Conservation (phyloP, 30 jellyfish, hydroid and myxozoan species). For the Thelohanellus kitauei region DNA sequence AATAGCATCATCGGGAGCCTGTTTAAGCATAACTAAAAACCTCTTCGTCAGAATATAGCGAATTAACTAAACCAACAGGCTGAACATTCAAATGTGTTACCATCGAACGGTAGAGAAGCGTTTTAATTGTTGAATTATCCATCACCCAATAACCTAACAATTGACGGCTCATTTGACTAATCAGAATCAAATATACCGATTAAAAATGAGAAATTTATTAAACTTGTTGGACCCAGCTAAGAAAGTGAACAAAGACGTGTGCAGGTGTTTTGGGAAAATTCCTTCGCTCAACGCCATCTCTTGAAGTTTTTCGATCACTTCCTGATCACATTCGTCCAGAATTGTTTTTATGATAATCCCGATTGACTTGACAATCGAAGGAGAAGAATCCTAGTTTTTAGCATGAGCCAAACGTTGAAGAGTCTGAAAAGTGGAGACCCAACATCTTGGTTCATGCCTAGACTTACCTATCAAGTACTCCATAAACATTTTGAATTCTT, state of each 20-base stretch:
- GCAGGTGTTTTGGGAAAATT: slow-evolving; percentile 47
- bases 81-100: slow-evolving; percentile 10
- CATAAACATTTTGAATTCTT: not conserved
- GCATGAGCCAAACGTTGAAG: slow-evolving; percentile 15
- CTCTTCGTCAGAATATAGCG: not conserved
- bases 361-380: slow-evolving; percentile 68
- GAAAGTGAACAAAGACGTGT: slow-evolving; percentile 27
- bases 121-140: slow-evolving; percentile 52
- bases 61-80: not conserved
- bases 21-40: too few species aligned
- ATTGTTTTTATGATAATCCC: slow-evolving; percentile 88
- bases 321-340: slow-evolving; percentile 74
- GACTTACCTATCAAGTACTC: not conserved
- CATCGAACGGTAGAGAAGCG: slow-evolving; percentile 25
- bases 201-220: not conserved
- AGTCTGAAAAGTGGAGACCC: slow-evolving; percentile 49
- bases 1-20: too few species aligned
- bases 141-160: slow-evolving; percentile 67
- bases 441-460: slow-evolving; percentile 8
- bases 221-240: not conserved
- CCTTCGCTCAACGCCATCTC: slow-evolving; percentile 85
- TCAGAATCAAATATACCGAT: not conserved
- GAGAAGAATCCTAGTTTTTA: slow-evolving; percentile 32
- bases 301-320: slow-evolving; percentile 58
- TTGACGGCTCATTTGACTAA: slow-evolving; percentile 72